These are phyloP conservation scores for Eubasilissa splendida DNA, from an alignment of 2,888 invertebrate species.

Conservation along the genomic window DNA sequence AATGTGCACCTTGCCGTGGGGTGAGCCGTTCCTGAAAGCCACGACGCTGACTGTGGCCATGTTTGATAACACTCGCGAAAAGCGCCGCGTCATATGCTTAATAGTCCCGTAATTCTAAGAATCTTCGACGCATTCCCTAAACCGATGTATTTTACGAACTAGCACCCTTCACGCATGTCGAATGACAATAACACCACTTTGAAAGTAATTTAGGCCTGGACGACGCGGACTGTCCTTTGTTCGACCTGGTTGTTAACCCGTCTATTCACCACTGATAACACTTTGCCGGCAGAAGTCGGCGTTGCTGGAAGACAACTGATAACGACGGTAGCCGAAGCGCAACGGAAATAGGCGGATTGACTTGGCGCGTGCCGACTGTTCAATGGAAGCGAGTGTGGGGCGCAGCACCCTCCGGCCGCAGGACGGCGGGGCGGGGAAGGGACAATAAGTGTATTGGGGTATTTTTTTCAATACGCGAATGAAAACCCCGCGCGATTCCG, in stretches of 20 bases:
- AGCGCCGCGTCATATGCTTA: slow-evolving; percentile 33
- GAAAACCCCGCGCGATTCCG: slow-evolving; percentile 56
- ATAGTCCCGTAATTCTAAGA: slow-evolving; percentile 28
- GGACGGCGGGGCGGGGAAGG: slow-evolving; percentile 35
- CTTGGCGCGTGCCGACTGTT: slow-evolving; percentile 58
- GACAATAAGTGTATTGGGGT: slow-evolving; percentile 52
- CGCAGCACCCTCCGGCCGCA: slow-evolving; percentile 33
- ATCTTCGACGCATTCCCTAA: not conserved
- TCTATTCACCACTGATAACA: slow-evolving; percentile 35
- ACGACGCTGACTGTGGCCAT: slow-evolving; percentile 76
- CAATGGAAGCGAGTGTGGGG: slow-evolving; percentile 49
- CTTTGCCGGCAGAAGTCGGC: slow-evolving; percentile 28
- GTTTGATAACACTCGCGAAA: slow-evolving; percentile 59
- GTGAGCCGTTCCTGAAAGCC: slow-evolving; percentile 74
- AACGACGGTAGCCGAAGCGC: slow-evolving; percentile 47
- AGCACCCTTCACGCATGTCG: slow-evolving; percentile 4
- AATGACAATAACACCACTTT: not conserved
- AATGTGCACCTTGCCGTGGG: slow-evolving; percentile 75
- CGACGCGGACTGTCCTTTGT: slow-evolving; percentile 2
- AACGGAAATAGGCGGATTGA: slow-evolving; percentile 53
- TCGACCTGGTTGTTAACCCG: slow-evolving; percentile 26
- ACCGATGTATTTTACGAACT: not conserved
- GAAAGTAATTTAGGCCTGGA: not conserved
- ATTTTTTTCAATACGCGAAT: slow-evolving; percentile 57
- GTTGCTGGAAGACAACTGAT: slow-evolving; percentile 49